Evolutionary conservation across 2,888 invertebrate genomes (phyloP).

Genomic region (Bursaphelenchus okinawaensis): DNA sequence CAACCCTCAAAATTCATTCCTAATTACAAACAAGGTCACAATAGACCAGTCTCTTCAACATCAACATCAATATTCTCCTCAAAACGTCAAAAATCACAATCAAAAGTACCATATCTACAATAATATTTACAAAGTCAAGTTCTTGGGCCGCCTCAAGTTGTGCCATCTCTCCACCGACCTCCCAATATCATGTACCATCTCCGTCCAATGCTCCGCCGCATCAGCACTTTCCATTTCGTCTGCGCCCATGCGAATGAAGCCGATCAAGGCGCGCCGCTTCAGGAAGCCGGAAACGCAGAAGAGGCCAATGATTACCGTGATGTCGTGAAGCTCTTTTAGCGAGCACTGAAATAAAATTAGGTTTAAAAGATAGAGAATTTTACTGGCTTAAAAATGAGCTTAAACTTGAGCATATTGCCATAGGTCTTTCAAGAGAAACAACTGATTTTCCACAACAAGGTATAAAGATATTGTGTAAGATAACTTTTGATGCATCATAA

Average conservation of each 20-base stretch:
- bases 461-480: too few species aligned
- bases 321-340: constrained; percentile 6
- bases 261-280: constrained; percentile 7
- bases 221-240: constrained; percentile 7
- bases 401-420: too few species aligned
- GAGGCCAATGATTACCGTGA: constrained; percentile 11
- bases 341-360: not conserved
- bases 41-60: too few species aligned
- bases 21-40: too few species aligned
- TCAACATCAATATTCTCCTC: too few species aligned
- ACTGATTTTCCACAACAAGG: too few species aligned
- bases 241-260: constrained; percentile 7
- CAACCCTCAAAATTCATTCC: too few species aligned
- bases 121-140: constrained; percentile 9
- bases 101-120: not conserved
- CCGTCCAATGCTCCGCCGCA: constrained; percentile 8
- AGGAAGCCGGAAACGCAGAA: constrained; percentile 10
- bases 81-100: too few species aligned
- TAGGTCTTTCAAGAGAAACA: too few species aligned
- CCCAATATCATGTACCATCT: constrained; percentile 9
- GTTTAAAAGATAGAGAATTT: not conserved
- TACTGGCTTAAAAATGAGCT: too few species aligned
- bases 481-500: too few species aligned
- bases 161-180: constrained; percentile 14
- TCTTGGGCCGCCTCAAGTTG: constrained; percentile 11